Evolutionary conservation across 2,888 invertebrate species (phyloP).

Genomic region (Diplazon laetatorius): DNA sequence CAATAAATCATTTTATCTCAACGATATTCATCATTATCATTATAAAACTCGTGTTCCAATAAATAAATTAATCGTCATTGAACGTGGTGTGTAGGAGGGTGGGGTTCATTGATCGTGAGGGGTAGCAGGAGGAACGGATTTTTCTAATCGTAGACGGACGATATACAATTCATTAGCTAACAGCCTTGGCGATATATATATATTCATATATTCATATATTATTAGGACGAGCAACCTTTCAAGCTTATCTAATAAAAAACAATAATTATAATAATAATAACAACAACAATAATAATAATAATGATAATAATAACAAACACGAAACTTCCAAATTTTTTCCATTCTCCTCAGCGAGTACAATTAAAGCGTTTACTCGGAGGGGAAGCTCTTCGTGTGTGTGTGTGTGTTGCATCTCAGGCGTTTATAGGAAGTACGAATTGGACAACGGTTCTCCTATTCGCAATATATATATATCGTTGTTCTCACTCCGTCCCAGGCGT

Average conservation of each 20-base stretch:
- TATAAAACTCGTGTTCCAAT: slow-evolving; percentile 70
- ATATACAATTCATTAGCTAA: slow-evolving; percentile 60
- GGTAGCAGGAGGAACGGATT: background rate
- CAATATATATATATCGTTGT: slow-evolving; percentile 37
- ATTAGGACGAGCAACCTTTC: slow-evolving; percentile 65
- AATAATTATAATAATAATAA: no score
- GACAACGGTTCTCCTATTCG: no score
- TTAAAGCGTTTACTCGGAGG: no score
- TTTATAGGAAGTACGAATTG: no score
- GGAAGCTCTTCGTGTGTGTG: no score
- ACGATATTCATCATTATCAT: slow-evolving; percentile 63
- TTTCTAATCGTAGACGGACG: slow-evolving; percentile 61
- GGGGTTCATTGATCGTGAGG: slow-evolving; percentile 13
- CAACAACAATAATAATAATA: no score
- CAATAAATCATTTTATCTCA: slow-evolving; percentile 37
- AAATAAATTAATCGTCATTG: slow-evolving; percentile 66
- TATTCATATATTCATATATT: no score
- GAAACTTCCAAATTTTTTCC: no score
- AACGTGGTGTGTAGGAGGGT: background rate
- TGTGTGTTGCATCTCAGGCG: no score
- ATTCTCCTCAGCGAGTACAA: no score
- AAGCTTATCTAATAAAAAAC: slow-evolving; percentile 63
- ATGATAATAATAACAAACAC: no score
- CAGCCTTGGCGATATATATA: slow-evolving; percentile 59
- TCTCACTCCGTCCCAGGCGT: slow-evolving; percentile 23